Evolutionary conservation across 2,888 invertebrate species (phyloP).

Genomic region (Hypomecis atomaria): DNA sequence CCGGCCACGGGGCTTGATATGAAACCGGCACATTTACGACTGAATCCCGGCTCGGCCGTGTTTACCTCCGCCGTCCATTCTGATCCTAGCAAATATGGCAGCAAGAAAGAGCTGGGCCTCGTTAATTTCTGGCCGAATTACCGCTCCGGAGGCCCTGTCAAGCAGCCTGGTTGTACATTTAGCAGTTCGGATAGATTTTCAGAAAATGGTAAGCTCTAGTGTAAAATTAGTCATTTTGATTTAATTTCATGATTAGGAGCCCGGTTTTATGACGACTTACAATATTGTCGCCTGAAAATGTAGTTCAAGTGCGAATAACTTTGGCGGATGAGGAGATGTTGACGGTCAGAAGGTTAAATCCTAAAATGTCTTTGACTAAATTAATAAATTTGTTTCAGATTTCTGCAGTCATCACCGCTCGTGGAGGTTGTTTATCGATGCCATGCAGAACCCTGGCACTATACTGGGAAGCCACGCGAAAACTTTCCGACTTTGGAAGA

Average conservation of each 20-base stretch:
- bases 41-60: constrained; percentile 61
- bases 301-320: too few relatives aligned
- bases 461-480: constrained; percentile 65
- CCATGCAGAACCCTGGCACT: constrained; percentile 61
- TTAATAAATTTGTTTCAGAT: constrained; percentile 54
- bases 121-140: constrained; percentile 79
- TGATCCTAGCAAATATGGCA: constrained; percentile 72
- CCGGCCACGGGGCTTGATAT: constrained; percentile 69
- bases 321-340: too few relatives aligned
- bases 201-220: constrained; percentile 54
- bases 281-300: too few relatives aligned
- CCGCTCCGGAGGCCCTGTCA: constrained; percentile 52
- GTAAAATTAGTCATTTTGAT: too few relatives aligned
- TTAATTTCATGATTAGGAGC: too few relatives aligned
- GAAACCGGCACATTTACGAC: constrained; percentile 50
- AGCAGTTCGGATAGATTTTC: constrained; percentile 56
- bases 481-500: constrained; percentile 69
- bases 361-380: too few relatives aligned
- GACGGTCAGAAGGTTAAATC: too few relatives aligned
- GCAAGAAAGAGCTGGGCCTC: constrained; percentile 56
- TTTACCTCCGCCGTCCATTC: constrained; percentile 68
- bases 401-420: constrained; percentile 72
- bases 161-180: constrained; percentile 68
- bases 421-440: constrained; percentile 65
- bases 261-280: too few relatives aligned